Base-by-base conservation (phyloP, 2,113 vertebrate genomes). In the Colius striatus region DNA sequence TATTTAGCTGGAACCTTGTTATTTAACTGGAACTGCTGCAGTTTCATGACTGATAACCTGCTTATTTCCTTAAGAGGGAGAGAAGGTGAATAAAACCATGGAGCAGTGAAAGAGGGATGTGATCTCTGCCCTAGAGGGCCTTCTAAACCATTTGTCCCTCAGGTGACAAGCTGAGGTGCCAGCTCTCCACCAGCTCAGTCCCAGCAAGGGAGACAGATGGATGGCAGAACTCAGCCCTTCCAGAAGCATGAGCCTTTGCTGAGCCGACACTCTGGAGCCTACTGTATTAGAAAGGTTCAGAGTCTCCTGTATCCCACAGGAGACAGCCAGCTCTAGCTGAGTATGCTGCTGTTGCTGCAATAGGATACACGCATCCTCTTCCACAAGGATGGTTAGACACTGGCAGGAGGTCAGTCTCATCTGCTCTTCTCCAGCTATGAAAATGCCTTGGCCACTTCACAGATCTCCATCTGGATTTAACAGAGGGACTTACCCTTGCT, bases 291-390 rank as follows among this genome's bases (percentile, higher is more conserved):
- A 51, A 74, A 17, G 48, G 55, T 16, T 45, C 13, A 55, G 65
- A n/a, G 55, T 3, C 48, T 67, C 43, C 78, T 9, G 30, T 6
- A 25, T 3, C 12, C 4, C 38, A 10, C 3, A 16, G 34, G 11
- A 77, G 17, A 41, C 1, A 57, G 58, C 11, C 18, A 53, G 48
- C 32, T 87, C 57, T 10, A 25, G 22, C 63, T 50, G 29, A 67
- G 36, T 54, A 82, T 1, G 50, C 58, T 60, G 89, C 30, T 57
- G 27, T 4, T 34, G 65, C 43, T 51, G 54, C n/a, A 60, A 14
- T 1, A 10, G 75, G 20, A 15, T 30, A 43, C 0, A 0, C 1
- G 5, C 15, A 34, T 17, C 10, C 27, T 53, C 20, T 8, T 16
- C 27, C 36, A 8, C 17, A 22, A 17, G 36, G 51, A 19, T 50